These are phyloP conservation scores for Ctenosaura bakeri DNA, from an alignment of 2,797 vertebrate species.

Conservation along the genomic window DNA sequence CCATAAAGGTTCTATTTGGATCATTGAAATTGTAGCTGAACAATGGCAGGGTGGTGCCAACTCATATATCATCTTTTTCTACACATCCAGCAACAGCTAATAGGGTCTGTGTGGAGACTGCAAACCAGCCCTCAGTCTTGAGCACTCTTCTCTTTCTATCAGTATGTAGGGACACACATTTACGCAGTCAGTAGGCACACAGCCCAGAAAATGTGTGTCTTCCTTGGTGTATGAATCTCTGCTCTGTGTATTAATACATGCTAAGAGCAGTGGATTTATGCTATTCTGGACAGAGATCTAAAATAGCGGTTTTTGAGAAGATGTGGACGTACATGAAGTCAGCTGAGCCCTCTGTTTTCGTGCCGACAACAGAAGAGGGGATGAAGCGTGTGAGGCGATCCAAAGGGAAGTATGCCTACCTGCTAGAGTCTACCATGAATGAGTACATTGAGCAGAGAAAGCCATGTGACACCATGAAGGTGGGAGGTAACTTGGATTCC, in stretches of 20 bases:
- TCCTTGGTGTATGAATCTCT: slow-evolving; percentile 46
- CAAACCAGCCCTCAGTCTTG: not conserved
- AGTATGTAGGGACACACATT: slow-evolving; percentile 37
- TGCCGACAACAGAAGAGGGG: slow-evolving; percentile 97
- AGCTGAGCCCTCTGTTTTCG: slow-evolving; percentile 97
- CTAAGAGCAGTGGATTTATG: slow-evolving; percentile 70
- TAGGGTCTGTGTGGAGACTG: not conserved
- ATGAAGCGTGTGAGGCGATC: slow-evolving; percentile 97
- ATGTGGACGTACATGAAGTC: slow-evolving; percentile 99
- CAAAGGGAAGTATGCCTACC: slow-evolving; percentile 98
- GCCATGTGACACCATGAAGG: slow-evolving; percentile 99
- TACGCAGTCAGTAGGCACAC: slow-evolving; percentile 38
- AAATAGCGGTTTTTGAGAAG: slow-evolving; percentile 99
- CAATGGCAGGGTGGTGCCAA: not conserved
- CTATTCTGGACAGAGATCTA: slow-evolving; percentile 89
- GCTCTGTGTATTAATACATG: slow-evolving; percentile 37
- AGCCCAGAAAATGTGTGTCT: slow-evolving; percentile 64
- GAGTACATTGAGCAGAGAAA: slow-evolving; percentile 99
- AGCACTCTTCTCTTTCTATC: slow-evolving; percentile 30
- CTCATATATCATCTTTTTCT: not conserved
- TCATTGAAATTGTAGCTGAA: not conserved
- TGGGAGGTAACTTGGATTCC: slow-evolving; percentile 99
- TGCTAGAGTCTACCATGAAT: slow-evolving; percentile 99
- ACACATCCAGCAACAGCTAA: not conserved
- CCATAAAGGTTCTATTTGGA: not conserved